Evolutionary conservation across 2,888 invertebrate species (phyloP), one percentile per base, ranked within the genome.

Genomic region (Hypselothyrea guttata): DNA sequence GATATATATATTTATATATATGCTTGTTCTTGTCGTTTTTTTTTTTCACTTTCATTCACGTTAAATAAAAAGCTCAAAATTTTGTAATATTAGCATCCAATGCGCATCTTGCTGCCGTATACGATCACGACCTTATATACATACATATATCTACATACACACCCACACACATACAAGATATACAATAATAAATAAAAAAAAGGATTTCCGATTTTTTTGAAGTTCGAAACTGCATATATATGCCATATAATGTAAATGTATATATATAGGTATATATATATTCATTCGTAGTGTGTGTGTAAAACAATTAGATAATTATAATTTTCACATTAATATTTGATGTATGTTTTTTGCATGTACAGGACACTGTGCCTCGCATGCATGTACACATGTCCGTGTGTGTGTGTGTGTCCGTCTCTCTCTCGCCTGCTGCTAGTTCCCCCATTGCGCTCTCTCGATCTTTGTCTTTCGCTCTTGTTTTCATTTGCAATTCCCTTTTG

Each of bases 51-150:
- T 41, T 18, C 18, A 33, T 34, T 16, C 28, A 28, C 15, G 46
- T 66, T 45, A 56, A 65, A 65, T 59, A 56, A 67, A 67, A 65
- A 66, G 56, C 56, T 66, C 60, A 61, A 56, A 22, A 42, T 61
- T 46, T 59, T 52, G 65, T 60, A 46, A 65, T 64, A 52, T 44
- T 59, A 57, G 65, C 67, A 65, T 65, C 60, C 67, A 65, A 65
- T 60, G 67, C 66, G 42, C 37, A 59, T 45, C 18, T 22, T 8
- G 12, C 34, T 30, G 18, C 37, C 9, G 15, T 16, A 45, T 8
- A 44, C 31, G 16, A 13, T 46, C 2, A 5, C 2, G 5, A 2
- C 34, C 15, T 16, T 22, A 22, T 22, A 22, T 22, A 22, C 22
- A 37, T 37, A 37, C 15, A 35, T 2, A 37, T 27, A 27, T 8